Base-by-base conservation (phyloP, 2,888 invertebrate species). In the Leptopilina myrica region DNA sequence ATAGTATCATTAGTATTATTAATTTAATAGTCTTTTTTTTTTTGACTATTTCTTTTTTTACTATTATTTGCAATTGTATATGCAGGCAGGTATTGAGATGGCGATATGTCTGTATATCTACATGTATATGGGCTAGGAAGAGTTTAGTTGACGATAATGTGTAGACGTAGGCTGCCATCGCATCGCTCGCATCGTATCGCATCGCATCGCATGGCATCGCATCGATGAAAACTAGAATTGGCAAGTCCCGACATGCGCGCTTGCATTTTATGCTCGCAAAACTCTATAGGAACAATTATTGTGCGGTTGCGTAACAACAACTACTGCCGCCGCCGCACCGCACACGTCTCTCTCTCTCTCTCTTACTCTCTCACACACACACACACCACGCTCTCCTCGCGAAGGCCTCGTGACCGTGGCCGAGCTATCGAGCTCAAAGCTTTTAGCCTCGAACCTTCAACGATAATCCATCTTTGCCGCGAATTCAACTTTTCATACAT, bases 371-470 rank as follows among this genome's bases (percentile, higher is more conserved):
- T 26, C 26, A 2, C 26, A 26, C 69, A 33, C 69, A 53, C 56
- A 53, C n/a, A 26, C 49, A 49, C 69, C 49, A 49, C 69, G 69
- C 64, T 64, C 33, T 33, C 33, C 33, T 33, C 33, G 33, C 64
- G 64, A 64, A 64, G 64, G 69, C 53, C 69, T 73, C 69, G 69
- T 73, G 69, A 73, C 69, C 69, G 69, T 73, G 69, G 69, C 69
- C 69, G 69, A 73, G 69, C 69, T 73, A 73, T 73, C 69, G 69
- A 73, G 69, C 69, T 73, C 69, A 73, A 33, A 73, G 33, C 56
- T 53, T 69, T 69, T 69, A 73, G 69, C 69, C 69, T 73, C 69
- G 69, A 73, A 73, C 69, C 69, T 73, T 69, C 56, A 14, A 49
- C 69, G 53, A 56, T 73, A 73, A 73, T 73, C 56, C 53, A 73